These are phyloP conservation scores for Leucophora obtusa DNA, from an alignment of 2,888 invertebrate species.

Conservation along the genomic window DNA sequence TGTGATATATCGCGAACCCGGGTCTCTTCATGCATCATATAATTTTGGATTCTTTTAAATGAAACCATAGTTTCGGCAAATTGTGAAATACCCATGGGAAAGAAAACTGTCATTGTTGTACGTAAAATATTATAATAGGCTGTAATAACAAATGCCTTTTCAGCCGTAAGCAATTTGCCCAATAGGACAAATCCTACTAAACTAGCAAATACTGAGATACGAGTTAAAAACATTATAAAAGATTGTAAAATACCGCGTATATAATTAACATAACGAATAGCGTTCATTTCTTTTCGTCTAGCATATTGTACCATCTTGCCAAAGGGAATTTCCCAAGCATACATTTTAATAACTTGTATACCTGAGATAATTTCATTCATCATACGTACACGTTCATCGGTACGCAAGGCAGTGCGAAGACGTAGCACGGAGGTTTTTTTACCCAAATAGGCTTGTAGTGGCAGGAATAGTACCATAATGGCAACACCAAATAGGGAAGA, in stretches of 20 bases:
- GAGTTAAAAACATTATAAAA: conserved; percentile 92
- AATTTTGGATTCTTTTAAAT: conserved; percentile 80
- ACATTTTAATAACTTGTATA: conserved; percentile 97
- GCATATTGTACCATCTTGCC: conserved; percentile 85
- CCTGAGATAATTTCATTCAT: conserved; percentile 95
- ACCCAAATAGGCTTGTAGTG: conserved; percentile 87
- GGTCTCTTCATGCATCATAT: conserved; percentile 83
- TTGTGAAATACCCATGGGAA: conserved; percentile 87
- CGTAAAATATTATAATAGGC: conserved; percentile 92
- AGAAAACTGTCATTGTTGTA: conserved; percentile 91
- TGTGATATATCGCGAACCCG: conserved; percentile 75
- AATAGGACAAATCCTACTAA: conserved; percentile 87
- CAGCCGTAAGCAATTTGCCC: conserved; percentile 87
- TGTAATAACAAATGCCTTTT: conserved; percentile 92
- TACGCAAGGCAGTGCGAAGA: conserved; percentile 88
- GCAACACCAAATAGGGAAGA: conserved; percentile 81
- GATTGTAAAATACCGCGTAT: conserved; percentile 88
- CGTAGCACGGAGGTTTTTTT: conserved; percentile 87
- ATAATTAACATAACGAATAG: conserved; percentile 86
- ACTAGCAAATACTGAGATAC: conserved; percentile 91
- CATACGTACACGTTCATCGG: conserved; percentile 92
- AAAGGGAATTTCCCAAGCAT: conserved; percentile 95
- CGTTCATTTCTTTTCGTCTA: conserved; percentile 81
- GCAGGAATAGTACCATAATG: conserved; percentile 83
- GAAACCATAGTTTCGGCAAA: conserved; percentile 83